Percentiles rank a stretch among this genome's conserved stretches.
These are phyloP conservation scores for Zeugodacus cucurbitae DNA, from an alignment of 1,140 invertebrate species.

Conservation along the genomic window DNA sequence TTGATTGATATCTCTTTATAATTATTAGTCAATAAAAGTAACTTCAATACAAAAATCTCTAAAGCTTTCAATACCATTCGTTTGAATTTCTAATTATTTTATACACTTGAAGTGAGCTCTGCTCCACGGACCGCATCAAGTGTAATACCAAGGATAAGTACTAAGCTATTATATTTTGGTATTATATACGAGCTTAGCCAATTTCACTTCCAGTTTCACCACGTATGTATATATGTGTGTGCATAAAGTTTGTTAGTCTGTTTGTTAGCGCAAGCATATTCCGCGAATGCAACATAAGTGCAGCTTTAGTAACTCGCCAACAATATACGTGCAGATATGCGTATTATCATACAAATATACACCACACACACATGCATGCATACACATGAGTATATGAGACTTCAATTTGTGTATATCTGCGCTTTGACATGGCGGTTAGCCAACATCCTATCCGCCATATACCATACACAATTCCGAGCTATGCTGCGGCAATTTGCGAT, in stretches of 20 bases:
- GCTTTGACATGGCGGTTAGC: constrained; percentile 30
- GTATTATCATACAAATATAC: neutral
- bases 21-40: no score
- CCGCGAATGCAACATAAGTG: neutral
- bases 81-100: neutral
- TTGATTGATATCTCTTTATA: no score
- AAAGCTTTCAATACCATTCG: no score
- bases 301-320: neutral
- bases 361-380: neutral
- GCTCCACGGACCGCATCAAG: neutral
- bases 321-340: neutral
- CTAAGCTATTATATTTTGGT: neutral
- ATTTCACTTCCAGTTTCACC: neutral
- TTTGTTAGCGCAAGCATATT: neutral
- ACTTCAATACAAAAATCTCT: no score
- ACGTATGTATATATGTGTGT: neutral
- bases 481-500: constrained; percentile 11
- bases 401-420: neutral
- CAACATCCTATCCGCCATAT: neutral
- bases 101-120: neutral
- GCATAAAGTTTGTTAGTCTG: neutral
- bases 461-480: neutral
- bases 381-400: neutral
- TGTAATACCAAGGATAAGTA: neutral
- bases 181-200: neutral